Percentiles rank a stretch among this genome's conserved stretches.
Evolutionary conservation across 2,113 vertebrate genomes (phyloP).

Genomic region (Silurus glanis): DNA sequence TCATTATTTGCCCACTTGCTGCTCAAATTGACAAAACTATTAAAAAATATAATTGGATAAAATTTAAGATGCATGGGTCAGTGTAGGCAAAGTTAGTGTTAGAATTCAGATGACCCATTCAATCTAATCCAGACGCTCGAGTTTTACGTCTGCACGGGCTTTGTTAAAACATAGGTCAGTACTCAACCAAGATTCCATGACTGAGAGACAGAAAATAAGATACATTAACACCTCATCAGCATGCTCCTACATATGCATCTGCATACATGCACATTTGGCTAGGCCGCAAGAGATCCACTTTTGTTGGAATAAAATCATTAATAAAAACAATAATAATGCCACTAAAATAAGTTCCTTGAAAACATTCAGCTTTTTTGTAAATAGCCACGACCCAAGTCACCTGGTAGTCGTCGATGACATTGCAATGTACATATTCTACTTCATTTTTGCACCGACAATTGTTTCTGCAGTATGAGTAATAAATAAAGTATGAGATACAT

Average conservation of each 20-base stretch:
- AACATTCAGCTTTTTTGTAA: conserved; percentile 23
- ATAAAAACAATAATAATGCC: conserved; percentile 20
- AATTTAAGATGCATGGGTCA: not conserved
- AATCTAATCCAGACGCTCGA: not conserved
- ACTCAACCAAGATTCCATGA: not conserved
- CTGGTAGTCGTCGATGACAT: conserved; percentile 27
- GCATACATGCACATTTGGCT: conserved; percentile 25
- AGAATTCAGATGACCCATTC: not conserved
- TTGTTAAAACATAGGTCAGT: not conserved
- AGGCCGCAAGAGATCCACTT: not conserved
- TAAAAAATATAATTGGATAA: not conserved
- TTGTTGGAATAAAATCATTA: conserved; percentile 25
- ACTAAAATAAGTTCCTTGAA: conserved; percentile 13
- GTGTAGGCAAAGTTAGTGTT: conserved; percentile 8
- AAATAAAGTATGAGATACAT: conserved; percentile 43
- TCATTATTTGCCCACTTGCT: not conserved
- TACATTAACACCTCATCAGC: conserved; percentile 24
- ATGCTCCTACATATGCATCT: conserved; percentile 41
- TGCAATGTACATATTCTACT: conserved; percentile 28
- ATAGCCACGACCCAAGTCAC: not conserved
- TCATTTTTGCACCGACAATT: conserved; percentile 32
- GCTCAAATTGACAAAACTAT: not conserved
- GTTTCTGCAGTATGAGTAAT: conserved; percentile 60
- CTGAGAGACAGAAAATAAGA: conserved; percentile 24
- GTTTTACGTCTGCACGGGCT: not conserved